Evolutionary conservation across 2,797 vertebrate genomes (phyloP), one percentile per base, ranked within the genome.

Genomic region (Pangasius mekongensis): DNA sequence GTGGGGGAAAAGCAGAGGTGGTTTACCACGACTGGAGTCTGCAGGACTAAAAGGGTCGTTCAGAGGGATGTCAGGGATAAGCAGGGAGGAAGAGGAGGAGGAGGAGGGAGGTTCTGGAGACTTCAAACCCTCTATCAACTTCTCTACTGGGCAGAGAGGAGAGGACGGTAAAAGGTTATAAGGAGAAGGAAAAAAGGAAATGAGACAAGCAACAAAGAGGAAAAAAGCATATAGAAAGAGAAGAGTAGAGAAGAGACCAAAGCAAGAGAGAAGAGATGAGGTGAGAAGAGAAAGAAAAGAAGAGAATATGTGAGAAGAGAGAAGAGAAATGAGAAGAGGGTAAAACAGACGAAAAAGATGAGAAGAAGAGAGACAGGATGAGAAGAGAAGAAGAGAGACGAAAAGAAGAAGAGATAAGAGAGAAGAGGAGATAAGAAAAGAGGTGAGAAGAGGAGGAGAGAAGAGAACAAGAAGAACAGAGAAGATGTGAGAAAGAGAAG

Each of bases 61-160:
- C 77, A 96, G 95, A 93, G 97, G 96, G 94, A 98, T 95, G 90
- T 98, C 96, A 54, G 97, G 96, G 92, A 98, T 96, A 94, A 98
- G 97, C 91, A 98, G 95, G 84, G 96, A 95, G 92, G 91, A 90
- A 82, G 91, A 90, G 80, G 87, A 85, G 73, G 85, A 85, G 73
- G 85, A 56, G 56, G 89, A 74, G 54, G 89, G 94, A 89, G 95
- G 96, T 91, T 98, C 97, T 83, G 97, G 97, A 95, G 97, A 97
- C 95, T 97, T 97, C 93, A 98, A 96, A 92, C 97, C 97, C 96
- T 98, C 97, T 91, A 98, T 98, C 95, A 98, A 96, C 94, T 97
- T 98, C 94, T 98, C 97, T 98, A 95, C 92, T 94, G 94, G 87
- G 84, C 90, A 94, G 78, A 60, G 91, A 93, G 89, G 93, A 88